Evolutionary conservation across 2,113 vertebrate species (phyloP), one percentile per base, ranked within the genome.

Genomic region (Myiopsitta monachus): DNA sequence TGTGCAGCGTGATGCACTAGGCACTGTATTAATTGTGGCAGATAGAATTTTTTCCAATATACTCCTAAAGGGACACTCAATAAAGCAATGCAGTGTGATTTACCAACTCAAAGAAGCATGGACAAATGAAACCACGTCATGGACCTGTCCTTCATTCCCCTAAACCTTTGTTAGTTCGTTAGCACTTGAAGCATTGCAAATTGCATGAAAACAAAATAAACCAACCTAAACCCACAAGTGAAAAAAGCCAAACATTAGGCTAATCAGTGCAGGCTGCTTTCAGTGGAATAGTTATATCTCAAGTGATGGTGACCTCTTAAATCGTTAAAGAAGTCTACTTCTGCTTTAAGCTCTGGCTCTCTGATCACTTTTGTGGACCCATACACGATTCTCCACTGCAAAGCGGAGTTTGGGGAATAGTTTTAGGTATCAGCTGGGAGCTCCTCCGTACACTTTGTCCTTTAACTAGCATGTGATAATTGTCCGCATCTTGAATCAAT

Each of bases 41-140:
- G 95, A 96, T 87, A 87, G 80, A 96, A 89, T 91, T 96, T 96
- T 94, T 96, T 96, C 89, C 95, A 96, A 94, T 97, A 95, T 87
- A 87, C 87, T 92, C 83, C 89, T 96, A 96, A 96, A 94, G 76
- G 91, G 85, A 82, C 80, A 92, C 94, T 96, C 95, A 97, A 90
- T 96, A 96, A 96, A 91, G 90, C 94, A 93, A 82, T 90, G 79
- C 87, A 79, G 66, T 85, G 92, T 96, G 95, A 95, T 96, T 96
- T 97, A 90, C 92, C 95, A 92, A 93, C 83, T 96, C 91, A 69
- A 85, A 90, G 92, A 64, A 91, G 87, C 92, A 90, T n/a, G 76
- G 82, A 81, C 82, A 94, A 94, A 96, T 96, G 92, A 95, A 94
- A 87, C 43, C 62, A 41, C 68, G 64, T 90, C 57, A 76, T 24